Evolutionary conservation across 2,797 vertebrate genomes (phyloP).

Genomic region (Ciconia nigra): DNA sequence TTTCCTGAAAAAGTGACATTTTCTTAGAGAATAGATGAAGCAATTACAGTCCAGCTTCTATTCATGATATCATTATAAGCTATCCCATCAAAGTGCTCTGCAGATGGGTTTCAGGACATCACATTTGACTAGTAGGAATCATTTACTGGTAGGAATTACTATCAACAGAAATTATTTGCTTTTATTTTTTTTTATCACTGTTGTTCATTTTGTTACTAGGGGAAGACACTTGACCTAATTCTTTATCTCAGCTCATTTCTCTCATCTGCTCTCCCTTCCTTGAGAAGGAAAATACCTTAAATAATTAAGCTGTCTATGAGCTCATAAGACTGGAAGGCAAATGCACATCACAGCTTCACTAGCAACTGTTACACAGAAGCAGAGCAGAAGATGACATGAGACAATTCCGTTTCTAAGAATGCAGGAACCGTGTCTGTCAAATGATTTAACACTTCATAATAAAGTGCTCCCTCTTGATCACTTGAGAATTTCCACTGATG

Average conservation of each 20-base stretch:
- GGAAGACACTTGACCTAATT: not conserved
- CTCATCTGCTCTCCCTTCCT: not conserved
- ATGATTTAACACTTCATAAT: not conserved
- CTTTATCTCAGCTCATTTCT: not conserved
- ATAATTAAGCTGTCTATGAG: slow-evolving; percentile 5
- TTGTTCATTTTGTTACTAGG: not conserved
- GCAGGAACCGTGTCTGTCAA: not conserved
- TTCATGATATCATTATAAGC: not conserved
- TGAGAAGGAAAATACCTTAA: not conserved
- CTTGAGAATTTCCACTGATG: not conserved
- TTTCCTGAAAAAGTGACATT: not conserved
- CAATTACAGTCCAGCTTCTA: not conserved
- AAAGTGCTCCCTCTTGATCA: not conserved
- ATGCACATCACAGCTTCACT: not conserved
- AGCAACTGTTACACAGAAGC: not conserved
- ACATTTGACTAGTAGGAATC: not conserved
- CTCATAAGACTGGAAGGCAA: not conserved
- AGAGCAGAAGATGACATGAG: not conserved
- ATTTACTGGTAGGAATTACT: not conserved
- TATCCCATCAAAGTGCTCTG: not conserved
- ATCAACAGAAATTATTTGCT: not conserved
- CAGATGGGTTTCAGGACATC: not conserved
- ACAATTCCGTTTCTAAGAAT: not conserved
- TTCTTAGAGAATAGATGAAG: not conserved
- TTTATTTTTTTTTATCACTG: not conserved